Conservation (phyloP, 2,113 vertebrate genomes). For the Xiphophorus maculatus region DNA sequence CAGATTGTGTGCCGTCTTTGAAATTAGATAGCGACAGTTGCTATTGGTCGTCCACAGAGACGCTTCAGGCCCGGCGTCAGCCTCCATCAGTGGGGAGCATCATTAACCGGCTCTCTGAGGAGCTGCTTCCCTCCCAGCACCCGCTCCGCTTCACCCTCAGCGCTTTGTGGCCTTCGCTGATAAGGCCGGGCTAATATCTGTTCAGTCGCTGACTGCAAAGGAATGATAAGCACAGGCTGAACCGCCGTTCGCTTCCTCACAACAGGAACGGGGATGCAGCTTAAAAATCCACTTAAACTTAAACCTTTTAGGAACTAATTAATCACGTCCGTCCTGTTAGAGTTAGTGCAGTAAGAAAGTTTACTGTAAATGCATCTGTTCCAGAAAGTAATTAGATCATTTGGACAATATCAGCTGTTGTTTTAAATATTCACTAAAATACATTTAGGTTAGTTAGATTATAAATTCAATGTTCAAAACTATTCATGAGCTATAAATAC, state of each 20-base stretch:
- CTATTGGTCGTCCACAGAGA: constrained; percentile 8
- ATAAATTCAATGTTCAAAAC: neutral
- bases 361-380: neutral
- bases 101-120: constrained; percentile 35
- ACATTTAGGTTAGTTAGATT: neutral
- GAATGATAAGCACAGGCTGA: constrained; percentile 21
- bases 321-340: neutral
- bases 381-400: too few relatives aligned
- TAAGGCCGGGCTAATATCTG: constrained; percentile 49
- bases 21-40: constrained; percentile 1
- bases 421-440: neutral
- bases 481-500: too few relatives aligned
- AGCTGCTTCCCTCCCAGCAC: neutral
- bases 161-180: constrained; percentile 53
- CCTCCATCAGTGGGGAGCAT: constrained; percentile 26
- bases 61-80: constrained; percentile 24
- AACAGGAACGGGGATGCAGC: neutral
- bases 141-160: constrained; percentile 33
- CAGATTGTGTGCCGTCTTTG: constrained; percentile 6
- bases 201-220: constrained; percentile 19
- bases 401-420: neutral
- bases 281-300: neutral
- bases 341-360: too few relatives aligned
- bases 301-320: neutral
- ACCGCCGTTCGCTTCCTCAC: constrained; percentile 8